Evolutionary conservation across 2,888 invertebrate genomes (phyloP).

Genomic region (Synanthedon myopaeformis): DNA sequence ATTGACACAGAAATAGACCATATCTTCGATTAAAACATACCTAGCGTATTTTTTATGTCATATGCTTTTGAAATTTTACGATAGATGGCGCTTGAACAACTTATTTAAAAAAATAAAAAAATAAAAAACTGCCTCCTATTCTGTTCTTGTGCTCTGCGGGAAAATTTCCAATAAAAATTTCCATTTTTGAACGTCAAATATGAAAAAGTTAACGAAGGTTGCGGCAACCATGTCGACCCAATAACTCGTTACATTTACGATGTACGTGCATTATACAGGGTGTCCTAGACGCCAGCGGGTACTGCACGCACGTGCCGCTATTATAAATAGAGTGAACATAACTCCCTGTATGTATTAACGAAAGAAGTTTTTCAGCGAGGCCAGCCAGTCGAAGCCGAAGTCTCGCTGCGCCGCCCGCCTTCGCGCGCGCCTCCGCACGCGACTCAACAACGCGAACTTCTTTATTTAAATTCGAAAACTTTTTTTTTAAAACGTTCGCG

Average conservation of each 20-base stretch:
- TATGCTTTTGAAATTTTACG: too few species aligned
- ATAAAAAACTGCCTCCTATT: too few species aligned
- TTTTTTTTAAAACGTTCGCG: constrained; percentile 6
- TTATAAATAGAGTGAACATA: constrained; percentile 67
- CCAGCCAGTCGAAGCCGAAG: constrained; percentile 51
- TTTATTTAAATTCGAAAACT: constrained; percentile 8
- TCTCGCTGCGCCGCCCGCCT: constrained; percentile 49
- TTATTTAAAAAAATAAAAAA: too few species aligned
- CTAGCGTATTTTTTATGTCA: too few species aligned
- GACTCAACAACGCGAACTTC: constrained; percentile 27
- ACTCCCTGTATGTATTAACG: constrained; percentile 50
- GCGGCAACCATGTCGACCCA: constrained; percentile 48
- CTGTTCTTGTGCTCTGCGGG: too few species aligned
- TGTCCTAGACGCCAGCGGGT: constrained; percentile 23
- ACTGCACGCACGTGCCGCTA: constrained; percentile 50
- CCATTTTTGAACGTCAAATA: too few species aligned
- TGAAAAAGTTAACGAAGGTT: constrained; percentile 12
- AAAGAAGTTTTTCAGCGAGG: constrained; percentile 57
- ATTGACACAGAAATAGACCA: too few species aligned
- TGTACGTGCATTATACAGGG: constrained; percentile 38
- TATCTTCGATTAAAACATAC: too few species aligned
- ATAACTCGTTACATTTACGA: constrained; percentile 58
- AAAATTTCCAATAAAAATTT: too few species aligned
- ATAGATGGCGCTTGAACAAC: too few species aligned
- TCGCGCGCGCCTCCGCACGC: constrained; percentile 24